A percentile compares a stretch with the other conserved stretches of the same genome.
phyloP scores from a whole-genome alignment of 2,113 vertebrate genomes.

The Channa maculata region DNA sequence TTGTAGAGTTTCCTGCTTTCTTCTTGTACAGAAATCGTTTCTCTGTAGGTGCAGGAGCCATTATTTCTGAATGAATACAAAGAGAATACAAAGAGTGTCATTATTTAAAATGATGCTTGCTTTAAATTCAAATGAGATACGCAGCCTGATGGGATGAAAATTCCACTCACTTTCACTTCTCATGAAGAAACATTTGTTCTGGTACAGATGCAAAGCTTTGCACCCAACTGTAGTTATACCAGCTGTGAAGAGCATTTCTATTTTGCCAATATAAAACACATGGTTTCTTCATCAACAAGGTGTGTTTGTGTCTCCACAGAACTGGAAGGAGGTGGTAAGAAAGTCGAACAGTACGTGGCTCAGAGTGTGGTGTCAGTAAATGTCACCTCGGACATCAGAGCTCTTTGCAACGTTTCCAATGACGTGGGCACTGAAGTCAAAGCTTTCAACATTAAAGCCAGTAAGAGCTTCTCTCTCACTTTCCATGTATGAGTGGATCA shows the following conservation, averaged over 20 bases:
- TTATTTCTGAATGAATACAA: too few species aligned
- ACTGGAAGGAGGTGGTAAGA: slow-evolving; percentile 76
- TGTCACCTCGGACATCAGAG: slow-evolving; percentile 84
- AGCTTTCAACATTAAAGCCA: slow-evolving; percentile 80
- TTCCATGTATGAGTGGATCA: neutral
- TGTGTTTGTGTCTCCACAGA: slow-evolving; percentile 59
- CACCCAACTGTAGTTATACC: too few species aligned
- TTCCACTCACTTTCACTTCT: too few species aligned
- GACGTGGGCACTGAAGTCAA: slow-evolving; percentile 80
- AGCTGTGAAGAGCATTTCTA: neutral
- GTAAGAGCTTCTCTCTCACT: slow-evolving; percentile 62
- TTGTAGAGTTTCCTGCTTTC: too few species aligned
- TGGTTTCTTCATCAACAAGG: neutral
- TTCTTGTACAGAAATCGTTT: too few species aligned
- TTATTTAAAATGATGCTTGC: too few species aligned
- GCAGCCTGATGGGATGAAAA: too few species aligned
- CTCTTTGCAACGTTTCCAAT: slow-evolving; percentile 86
- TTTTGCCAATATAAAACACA: neutral
- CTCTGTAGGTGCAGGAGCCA: too few species aligned
- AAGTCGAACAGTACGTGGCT: slow-evolving; percentile 65
- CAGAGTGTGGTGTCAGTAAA: slow-evolving; percentile 85
- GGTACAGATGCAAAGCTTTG: too few species aligned
- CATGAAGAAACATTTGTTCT: too few species aligned
- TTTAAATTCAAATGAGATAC: too few species aligned
- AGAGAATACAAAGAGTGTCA: too few species aligned